phyloP scores from a whole-genome alignment of 2,113 vertebrate species.

The Sphyrna mokarran region DNA sequence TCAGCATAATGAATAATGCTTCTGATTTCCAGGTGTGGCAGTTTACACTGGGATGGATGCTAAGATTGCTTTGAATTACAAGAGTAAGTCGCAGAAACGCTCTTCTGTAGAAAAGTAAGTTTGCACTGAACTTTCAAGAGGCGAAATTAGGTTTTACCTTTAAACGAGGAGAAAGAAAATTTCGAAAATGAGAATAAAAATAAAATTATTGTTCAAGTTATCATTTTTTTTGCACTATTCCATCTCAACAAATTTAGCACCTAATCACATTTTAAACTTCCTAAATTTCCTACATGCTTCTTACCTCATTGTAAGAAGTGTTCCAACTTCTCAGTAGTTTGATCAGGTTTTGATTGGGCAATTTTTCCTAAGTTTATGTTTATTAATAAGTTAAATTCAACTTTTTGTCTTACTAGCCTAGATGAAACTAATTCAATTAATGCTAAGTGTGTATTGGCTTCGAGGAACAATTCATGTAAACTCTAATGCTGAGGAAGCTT shows the following conservation, averaged over 20 bases:
- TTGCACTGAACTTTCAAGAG: neutral
- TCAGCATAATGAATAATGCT: neutral
- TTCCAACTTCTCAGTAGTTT: neutral
- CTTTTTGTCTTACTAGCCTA: neutral
- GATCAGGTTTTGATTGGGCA: neutral
- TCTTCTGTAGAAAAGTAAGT: constrained; percentile 96
- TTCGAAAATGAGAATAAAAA: neutral
- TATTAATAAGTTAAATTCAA: neutral
- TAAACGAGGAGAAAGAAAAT: neutral
- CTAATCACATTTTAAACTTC: neutral
- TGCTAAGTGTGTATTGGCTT: neutral
- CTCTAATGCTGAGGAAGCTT: neutral
- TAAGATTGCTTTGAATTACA: constrained; percentile 98
- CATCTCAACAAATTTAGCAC: neutral
- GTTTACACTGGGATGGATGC: constrained; percentile 98
- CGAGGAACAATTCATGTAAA: neutral
- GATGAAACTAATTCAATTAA: neutral
- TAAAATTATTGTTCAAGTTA: neutral
- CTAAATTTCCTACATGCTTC: no score
- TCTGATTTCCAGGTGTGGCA: constrained; percentile 74
- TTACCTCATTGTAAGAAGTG: neutral
- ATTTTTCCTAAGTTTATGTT: neutral
- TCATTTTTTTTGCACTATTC: neutral
- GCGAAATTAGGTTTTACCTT: neutral
- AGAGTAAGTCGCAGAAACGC: constrained; percentile 98